phyloP scores from a whole-genome alignment of 2,888 invertebrate species.

The Nephrocerus scutellatus region DNA sequence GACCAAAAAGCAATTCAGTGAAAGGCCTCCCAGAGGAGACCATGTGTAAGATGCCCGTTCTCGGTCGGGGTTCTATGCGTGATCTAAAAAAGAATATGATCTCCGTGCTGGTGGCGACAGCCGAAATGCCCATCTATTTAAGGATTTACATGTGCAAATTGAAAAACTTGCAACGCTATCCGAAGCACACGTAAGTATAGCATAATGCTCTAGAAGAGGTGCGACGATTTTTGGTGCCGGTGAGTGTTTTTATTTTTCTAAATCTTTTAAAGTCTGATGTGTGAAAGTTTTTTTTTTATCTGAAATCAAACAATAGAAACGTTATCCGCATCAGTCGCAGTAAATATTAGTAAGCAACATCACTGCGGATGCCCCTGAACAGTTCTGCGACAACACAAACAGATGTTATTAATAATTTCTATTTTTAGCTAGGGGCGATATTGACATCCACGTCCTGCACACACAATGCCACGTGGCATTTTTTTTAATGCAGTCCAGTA shows the following conservation, averaged over 20 bases:
- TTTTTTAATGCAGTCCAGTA: no score
- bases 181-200: conserved; percentile 81
- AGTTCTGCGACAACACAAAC: no score
- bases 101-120: conserved; percentile 82
- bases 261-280: neutral
- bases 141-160: conserved; percentile 87
- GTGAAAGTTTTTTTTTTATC: no score
- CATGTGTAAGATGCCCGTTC: conserved; percentile 92
- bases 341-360: no score
- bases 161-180: conserved; percentile 86
- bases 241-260: conserved; percentile 37
- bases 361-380: no score
- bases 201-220: conserved; percentile 76
- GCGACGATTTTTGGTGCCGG: conserved; percentile 72
- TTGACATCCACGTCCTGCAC: no score
- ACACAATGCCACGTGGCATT: no score
- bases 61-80: conserved; percentile 90
- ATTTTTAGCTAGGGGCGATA: no score
- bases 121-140: conserved; percentile 86
- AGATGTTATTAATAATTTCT: no score
- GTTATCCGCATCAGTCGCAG: no score
- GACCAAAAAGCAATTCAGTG: conserved; percentile 88
- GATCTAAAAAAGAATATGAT: conserved; percentile 92
- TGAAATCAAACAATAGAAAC: no score
- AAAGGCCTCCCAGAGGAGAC: conserved; percentile 90